Evolutionary conservation across 2,888 invertebrate species (phyloP).

Genomic region (Aporophyla nigra): DNA sequence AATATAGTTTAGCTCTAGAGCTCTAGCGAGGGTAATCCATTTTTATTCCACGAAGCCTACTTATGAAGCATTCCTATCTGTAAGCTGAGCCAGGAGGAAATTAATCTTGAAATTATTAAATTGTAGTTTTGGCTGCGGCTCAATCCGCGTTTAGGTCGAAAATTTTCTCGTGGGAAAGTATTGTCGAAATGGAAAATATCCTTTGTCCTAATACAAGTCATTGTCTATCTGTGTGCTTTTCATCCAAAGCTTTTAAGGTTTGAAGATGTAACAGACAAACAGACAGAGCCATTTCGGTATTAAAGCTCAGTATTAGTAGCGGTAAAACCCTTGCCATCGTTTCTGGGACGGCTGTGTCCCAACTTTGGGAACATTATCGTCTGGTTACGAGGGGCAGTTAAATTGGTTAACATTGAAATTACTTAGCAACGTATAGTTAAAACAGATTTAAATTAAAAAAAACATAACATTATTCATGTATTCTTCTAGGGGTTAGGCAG

Average conservation of each 20-base stretch:
- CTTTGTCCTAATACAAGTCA: background rate
- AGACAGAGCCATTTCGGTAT: too few relatives aligned
- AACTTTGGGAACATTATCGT: too few relatives aligned
- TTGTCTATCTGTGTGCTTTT: background rate
- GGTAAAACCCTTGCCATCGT: too few relatives aligned
- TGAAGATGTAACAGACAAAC: too few relatives aligned
- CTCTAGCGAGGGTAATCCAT: background rate
- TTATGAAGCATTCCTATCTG: conserved; percentile 12
- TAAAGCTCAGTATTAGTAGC: too few relatives aligned
- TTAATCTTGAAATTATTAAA: background rate
- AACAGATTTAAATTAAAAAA: too few relatives aligned
- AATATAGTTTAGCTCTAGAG: background rate
- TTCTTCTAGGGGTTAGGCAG: too few relatives aligned
- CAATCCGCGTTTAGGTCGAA: background rate
- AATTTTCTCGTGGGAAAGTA: background rate
- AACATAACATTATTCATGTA: too few relatives aligned
- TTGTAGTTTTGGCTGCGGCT: background rate
- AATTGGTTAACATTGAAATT: too few relatives aligned
- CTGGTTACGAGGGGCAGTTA: too few relatives aligned
- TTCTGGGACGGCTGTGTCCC: too few relatives aligned
- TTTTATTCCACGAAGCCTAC: conserved; percentile 13
- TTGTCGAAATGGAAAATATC: background rate
- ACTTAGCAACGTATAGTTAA: too few relatives aligned
- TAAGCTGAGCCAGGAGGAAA: background rate
- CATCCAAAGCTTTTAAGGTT: background rate